A percentile compares a stretch with the other conserved stretches of the same genome.
Conservation (phyloP, 2,797 vertebrate genomes). For the Buphagus erythrorhynchus region DNA sequence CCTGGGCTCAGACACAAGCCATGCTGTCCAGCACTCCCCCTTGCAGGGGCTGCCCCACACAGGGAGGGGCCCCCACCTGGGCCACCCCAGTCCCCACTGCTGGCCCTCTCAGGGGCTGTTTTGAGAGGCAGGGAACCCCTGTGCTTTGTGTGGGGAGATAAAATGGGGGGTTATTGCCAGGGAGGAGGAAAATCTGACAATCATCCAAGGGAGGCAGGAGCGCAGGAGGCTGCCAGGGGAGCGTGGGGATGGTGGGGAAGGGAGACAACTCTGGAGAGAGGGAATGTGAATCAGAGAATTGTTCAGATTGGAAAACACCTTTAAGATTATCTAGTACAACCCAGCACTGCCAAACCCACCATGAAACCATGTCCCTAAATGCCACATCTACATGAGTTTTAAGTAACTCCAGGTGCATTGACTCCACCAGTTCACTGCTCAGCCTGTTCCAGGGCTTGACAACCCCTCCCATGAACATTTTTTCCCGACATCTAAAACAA, state of each 20-base stretch:
- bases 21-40: accelerated
- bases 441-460: neutral
- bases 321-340: neutral
- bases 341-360: neutral
- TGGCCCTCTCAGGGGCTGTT: neutral
- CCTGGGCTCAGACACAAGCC: neutral
- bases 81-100: neutral
- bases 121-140: accelerated
- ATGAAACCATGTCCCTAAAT: neutral
- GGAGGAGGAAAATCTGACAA: neutral
- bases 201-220: neutral
- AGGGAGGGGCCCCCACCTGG: accelerated
- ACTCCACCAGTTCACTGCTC: neutral
- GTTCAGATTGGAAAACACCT: neutral
- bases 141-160: accelerated
- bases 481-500: too few relatives aligned
- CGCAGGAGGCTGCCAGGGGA: neutral
- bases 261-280: accelerated
- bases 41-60: neutral
- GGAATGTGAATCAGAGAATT: neutral
- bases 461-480: neutral
- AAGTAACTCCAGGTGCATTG: neutral
- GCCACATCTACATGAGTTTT: neutral
- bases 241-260: accelerated
- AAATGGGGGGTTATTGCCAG: neutral